Base-by-base conservation (phyloP, 1,140 invertebrate genomes). In the Linepithema humile region DNA sequence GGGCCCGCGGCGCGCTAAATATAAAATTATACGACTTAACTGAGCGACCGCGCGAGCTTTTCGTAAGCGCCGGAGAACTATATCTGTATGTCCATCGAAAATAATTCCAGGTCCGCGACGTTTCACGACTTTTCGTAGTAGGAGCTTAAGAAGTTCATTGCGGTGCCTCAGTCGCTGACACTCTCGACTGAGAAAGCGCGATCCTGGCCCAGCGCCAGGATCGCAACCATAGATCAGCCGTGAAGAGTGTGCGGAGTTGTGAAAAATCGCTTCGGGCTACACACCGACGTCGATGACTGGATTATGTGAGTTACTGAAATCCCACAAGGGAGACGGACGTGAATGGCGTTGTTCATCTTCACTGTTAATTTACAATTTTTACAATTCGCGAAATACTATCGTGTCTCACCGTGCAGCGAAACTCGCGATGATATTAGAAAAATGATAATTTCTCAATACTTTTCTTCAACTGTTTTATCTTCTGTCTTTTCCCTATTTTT, bases 21-120 rank as follows among this genome's bases (percentile, higher is more conserved):
- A 92, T 92, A 92, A 91, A 87, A 74, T 88, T 88, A 88, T 91
- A 89, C 78, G 88, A 88, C 67, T 89, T 74, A 88, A 85, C 83
- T 75, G 83, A 72, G 82, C 70, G 85, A 88, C 70, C 70, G 55
- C 38, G 57, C 60, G 53, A 10, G 59, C 23, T 70, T 53, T 32
- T n/a, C 35, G 32, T 55, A 88, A 88, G 73, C 69, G 86, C 50
- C 83, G 69, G 73, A 40, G 69, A 75, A 88, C 64, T 88, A 82
- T 85, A 85, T 85, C 60, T 60, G 75, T 83, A 75, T 62, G 65
- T 64, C 32, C 60, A 85, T 74, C 80, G 80, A 89, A 77, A 86
- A 87, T 82, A 89, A 89, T 85, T 73, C 48, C 69, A 60, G 38
- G 20, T 40, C 53, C 62, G 26, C 67, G 73, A 29, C n/a, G 87